Evolutionary conservation across 2,113 vertebrate genomes (phyloP).

Genomic region (Alethe diademata): DNA sequence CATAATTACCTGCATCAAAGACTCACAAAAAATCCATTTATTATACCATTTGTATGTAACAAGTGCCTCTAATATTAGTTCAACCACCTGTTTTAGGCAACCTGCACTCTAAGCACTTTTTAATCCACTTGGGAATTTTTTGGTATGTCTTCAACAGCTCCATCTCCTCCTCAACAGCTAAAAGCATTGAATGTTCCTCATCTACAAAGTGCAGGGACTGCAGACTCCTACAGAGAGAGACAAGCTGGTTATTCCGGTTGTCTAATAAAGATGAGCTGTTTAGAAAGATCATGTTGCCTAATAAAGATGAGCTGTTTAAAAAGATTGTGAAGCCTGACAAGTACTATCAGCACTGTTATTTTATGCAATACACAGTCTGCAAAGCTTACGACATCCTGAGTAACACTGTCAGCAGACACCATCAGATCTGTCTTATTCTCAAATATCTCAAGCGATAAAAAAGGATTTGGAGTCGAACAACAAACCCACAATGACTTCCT

Average conservation of each 20-base stretch:
- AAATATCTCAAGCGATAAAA: background rate
- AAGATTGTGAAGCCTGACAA: background rate
- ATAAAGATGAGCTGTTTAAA: conserved; percentile 3
- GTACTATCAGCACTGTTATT: conserved; percentile 15
- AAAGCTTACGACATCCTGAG: background rate
- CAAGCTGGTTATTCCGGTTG: background rate
- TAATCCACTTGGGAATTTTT: background rate
- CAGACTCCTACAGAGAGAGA: background rate
- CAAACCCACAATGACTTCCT: background rate
- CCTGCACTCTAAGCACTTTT: background rate
- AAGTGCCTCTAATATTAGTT: background rate
- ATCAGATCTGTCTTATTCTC: background rate
- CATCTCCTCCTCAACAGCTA: background rate
- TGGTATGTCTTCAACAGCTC: background rate
- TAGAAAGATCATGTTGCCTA: conserved; percentile 36
- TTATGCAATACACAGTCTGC: background rate
- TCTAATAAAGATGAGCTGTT: conserved; percentile 14
- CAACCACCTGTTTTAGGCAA: background rate
- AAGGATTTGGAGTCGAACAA: background rate
- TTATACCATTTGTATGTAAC: background rate
- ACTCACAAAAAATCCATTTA: background rate
- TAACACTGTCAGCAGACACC: background rate
- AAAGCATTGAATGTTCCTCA: background rate
- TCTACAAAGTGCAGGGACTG: background rate
- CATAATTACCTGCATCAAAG: background rate